Percentiles rank a stretch among this genome's conserved stretches.
phyloP scores from a whole-genome alignment of 2,797 vertebrate species.

The Streptopelia turtur region DNA sequence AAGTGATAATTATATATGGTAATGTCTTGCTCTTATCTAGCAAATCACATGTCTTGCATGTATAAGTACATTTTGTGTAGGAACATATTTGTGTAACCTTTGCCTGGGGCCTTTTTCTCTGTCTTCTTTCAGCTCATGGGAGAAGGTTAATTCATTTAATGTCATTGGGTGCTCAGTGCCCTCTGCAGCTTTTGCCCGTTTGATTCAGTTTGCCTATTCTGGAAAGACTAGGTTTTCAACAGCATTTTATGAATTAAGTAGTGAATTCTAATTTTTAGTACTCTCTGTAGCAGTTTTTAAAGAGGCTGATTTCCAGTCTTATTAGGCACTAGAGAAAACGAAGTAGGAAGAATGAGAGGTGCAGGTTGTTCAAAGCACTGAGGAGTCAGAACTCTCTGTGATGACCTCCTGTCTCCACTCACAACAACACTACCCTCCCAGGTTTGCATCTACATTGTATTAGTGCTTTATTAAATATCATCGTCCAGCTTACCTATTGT shows the following conservation, averaged over 20 bases:
- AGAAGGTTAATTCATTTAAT: neutral
- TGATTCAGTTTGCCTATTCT: neutral
- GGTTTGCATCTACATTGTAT: neutral
- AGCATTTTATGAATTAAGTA: neutral
- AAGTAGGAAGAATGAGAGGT: neutral
- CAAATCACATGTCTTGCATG: neutral
- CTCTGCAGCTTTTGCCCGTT: neutral
- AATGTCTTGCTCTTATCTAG: neutral
- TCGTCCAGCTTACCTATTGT: neutral
- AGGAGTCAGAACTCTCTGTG: neutral
- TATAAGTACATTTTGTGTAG: neutral
- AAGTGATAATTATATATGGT: neutral
- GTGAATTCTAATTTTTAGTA: neutral
- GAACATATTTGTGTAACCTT: neutral
- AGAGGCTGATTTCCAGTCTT: neutral
- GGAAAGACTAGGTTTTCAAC: neutral
- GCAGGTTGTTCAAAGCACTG: neutral
- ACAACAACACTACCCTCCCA: neutral
- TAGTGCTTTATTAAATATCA: neutral
- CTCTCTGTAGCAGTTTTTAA: neutral
- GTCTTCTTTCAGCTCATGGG: neutral
- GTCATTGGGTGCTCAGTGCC: neutral
- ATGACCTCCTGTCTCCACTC: neutral
- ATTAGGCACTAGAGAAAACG: neutral
- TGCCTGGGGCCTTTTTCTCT: neutral